Evolutionary conservation across 2,888 invertebrate genomes (phyloP).

Genomic region (Syrista parreyssii): DNA sequence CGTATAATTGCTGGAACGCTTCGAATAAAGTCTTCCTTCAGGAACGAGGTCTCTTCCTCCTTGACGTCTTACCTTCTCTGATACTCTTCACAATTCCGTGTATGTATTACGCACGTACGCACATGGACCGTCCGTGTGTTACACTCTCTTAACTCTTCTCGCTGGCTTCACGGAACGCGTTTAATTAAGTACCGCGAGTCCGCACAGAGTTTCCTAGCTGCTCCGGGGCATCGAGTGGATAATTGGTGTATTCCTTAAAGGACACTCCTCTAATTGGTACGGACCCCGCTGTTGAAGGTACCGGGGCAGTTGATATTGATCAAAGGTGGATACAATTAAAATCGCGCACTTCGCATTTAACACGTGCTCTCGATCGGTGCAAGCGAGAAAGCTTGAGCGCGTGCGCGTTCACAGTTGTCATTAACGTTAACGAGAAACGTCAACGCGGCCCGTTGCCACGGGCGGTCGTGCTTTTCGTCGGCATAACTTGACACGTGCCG

Average conservation of each 20-base stretch:
- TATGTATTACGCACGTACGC: neutral
- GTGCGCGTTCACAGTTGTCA: constrained; percentile 14
- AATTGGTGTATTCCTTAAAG: constrained; percentile 2
- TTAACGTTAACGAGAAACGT: constrained; percentile 6
- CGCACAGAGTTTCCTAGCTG: constrained; percentile 5
- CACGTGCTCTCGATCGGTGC: constrained; percentile 11
- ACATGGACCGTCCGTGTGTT: neutral
- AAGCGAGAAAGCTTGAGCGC: constrained; percentile 1
- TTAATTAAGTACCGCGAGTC: constrained; percentile 31
- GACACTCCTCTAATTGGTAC: neutral
- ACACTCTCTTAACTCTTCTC: neutral
- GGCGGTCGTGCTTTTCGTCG: neutral
- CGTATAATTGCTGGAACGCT: constrained; percentile 13
- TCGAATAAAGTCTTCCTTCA: neutral
- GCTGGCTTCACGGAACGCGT: constrained; percentile 27
- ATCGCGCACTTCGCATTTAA: neutral
- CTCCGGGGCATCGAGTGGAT: constrained; percentile 10
- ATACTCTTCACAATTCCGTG: neutral
- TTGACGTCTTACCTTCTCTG: constrained; percentile 3
- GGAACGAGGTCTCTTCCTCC: neutral
- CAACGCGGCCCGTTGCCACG: neutral
- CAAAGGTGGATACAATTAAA: neutral
- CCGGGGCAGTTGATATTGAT: neutral
- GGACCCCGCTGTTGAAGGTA: neutral
- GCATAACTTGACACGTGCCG: neutral